Percentiles rank a stretch among this genome's conserved stretches.
These are phyloP conservation scores for Anoura caudifer DNA, from an alignment of 2,113 vertebrate genomes.

Conservation along the genomic window DNA sequence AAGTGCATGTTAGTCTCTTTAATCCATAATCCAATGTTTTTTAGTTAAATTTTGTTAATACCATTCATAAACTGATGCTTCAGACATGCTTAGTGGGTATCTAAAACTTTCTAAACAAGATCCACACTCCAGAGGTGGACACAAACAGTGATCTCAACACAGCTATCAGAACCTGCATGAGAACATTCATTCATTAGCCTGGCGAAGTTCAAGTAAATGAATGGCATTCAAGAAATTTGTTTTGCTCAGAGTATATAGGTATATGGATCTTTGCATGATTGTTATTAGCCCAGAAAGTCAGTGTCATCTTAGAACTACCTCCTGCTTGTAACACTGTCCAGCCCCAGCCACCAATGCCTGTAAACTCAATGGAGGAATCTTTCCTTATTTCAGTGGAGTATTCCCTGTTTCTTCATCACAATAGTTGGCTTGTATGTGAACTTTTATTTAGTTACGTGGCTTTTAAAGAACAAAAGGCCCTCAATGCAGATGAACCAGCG, in stretches of 20 bases:
- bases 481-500: not conserved
- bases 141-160: not conserved
- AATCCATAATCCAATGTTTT: not conserved
- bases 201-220: not conserved
- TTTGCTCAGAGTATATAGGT: not conserved
- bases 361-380: not conserved
- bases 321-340: not conserved
- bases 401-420: not conserved
- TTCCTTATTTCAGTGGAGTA: not conserved
- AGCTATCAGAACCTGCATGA: not conserved
- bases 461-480: not conserved
- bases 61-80: not conserved
- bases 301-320: too few relatives aligned
- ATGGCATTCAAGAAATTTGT: not conserved
- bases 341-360: rapidly evolving
- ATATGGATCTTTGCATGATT: not conserved
- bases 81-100: not conserved
- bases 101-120: not conserved
- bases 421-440: not conserved
- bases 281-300: not conserved
- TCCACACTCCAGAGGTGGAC: not conserved
- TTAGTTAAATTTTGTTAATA: not conserved
- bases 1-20: not conserved
- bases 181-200: not conserved
- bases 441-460: not conserved